Base-by-base conservation (phyloP, 2,797 vertebrate genomes). In the Rhodeus uyekii region DNA sequence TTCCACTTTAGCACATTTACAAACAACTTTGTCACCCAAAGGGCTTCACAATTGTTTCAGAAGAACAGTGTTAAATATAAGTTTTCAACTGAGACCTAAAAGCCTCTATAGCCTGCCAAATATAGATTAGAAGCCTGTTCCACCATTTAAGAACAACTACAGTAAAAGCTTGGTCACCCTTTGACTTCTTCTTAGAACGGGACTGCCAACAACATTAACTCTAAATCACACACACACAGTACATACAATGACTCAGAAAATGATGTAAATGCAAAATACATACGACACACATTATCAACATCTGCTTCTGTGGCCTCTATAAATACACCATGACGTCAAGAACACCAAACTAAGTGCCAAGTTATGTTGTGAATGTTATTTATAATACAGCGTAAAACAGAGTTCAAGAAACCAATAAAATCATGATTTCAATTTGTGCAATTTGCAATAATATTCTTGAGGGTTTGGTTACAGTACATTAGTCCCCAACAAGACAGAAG, bases 401-500 rank as follows among this genome's bases (percentile, higher is more conserved):
- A 72, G n/a, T 10, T 63, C 8, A 80, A 63, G 16, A 38, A 71
- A 27, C 16, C 32, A 16, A 39, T 22, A 9, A 39, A 73, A 73
- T 22, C 32, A 10, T 38, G 2, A 65, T 64, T 63, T 29, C 14
- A 42, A 39, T 63, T 55, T 65, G 44, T 10, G 18, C 13, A 65
- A 24, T 24, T 42, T 60, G 36, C 38, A 24, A 29, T 32, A 22
- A 24, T 46, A 39, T 60, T 44, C 27, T 76, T 69, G 42, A 82
- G 80, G 87, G 80, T 58, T 36, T 29, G 32, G 53, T 39, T 82
- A 71, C 50, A 53, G 50, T 10, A n/a, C 44, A 48, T 32, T 24
- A 48, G 65, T 80, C 88, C 74, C 83, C 86, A 84, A 82, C 83
- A 84, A 42, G 36, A 19, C 53, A 75, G 84, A 88, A 86, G 50